Conservation (phyloP, 2,797 vertebrate genomes). For the Pangasius larnaudii region DNA sequence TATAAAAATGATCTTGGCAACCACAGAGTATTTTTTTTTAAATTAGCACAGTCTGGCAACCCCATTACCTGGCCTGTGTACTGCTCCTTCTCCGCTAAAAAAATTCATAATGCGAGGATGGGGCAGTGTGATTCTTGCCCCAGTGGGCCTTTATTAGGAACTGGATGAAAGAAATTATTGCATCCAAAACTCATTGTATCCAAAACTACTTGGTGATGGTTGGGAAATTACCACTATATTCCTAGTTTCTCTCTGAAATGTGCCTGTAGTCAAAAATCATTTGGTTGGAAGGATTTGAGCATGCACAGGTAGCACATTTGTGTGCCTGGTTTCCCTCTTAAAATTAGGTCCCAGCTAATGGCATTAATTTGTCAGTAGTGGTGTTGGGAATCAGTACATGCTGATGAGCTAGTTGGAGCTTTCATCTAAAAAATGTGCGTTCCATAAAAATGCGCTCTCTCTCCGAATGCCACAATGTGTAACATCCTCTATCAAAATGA, state of each 20-base stretch:
- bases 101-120: background rate
- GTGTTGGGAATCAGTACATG: background rate
- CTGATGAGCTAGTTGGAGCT: background rate
- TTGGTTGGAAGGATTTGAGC: background rate
- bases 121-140: background rate
- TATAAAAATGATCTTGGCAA: background rate
- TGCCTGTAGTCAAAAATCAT: background rate
- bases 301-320: background rate
- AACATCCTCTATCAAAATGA: constrained; percentile 1
- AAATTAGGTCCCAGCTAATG: background rate
- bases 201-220: background rate
- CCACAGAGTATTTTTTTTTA: background rate
- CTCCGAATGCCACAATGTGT: background rate
- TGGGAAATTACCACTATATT: background rate
- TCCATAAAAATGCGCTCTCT: background rate
- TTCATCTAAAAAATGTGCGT: background rate
- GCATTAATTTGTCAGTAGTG: constrained; percentile 5
- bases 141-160: background rate
- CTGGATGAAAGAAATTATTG: background rate
- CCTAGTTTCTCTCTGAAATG: background rate
- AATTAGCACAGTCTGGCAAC: background rate
- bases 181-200: background rate
- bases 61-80: background rate
- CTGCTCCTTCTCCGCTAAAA: background rate
- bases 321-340: constrained; percentile 3